Percentiles rank a stretch among this genome's conserved stretches.
Evolutionary conservation across 2,888 invertebrate genomes (phyloP).

Genomic region (Rhimphoctona megacephalus): DNA sequence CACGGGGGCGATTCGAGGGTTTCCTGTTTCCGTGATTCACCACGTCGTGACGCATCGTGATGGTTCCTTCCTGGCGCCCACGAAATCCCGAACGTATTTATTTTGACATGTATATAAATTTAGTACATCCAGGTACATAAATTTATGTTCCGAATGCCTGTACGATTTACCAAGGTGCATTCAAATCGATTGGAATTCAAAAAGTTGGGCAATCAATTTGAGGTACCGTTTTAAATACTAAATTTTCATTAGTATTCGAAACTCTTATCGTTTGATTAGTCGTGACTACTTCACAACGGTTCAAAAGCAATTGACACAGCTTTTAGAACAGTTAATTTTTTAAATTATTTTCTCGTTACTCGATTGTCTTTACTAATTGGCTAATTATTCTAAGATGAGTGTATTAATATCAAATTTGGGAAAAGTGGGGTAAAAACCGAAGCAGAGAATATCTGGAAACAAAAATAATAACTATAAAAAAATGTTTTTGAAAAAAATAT

Average conservation of each 20-base stretch:
- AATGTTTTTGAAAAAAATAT: neutral
- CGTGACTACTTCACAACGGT: too few relatives aligned
- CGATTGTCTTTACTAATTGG: too few relatives aligned
- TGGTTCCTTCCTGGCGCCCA: conserved; percentile 78
- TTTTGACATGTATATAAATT: conserved; percentile 9
- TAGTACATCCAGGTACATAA: neutral
- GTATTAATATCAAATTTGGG: too few relatives aligned
- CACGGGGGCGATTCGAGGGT: conserved; percentile 74
- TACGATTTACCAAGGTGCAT: conserved; percentile 19
- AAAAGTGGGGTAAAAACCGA: too few relatives aligned
- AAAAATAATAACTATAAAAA: too few relatives aligned
- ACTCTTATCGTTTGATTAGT: conserved; percentile 5
- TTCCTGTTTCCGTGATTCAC: conserved; percentile 82
- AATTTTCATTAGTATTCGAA: conserved; percentile 51
- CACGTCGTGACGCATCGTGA: conserved; percentile 72
- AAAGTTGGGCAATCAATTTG: conserved; percentile 51
- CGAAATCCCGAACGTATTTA: conserved; percentile 67
- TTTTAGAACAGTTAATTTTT: too few relatives aligned
- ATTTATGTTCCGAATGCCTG: conserved; percentile 1
- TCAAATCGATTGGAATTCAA: conserved; percentile 1
- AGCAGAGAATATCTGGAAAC: too few relatives aligned
- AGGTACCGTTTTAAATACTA: neutral
- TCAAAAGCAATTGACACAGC: neutral
- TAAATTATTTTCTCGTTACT: too few relatives aligned
- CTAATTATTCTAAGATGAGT: too few relatives aligned